A percentile compares a stretch with the other conserved stretches of the same genome.
These are phyloP conservation scores for Rhinoraja longicauda DNA, from an alignment of 2,797 vertebrate species.

Conservation along the genomic window DNA sequence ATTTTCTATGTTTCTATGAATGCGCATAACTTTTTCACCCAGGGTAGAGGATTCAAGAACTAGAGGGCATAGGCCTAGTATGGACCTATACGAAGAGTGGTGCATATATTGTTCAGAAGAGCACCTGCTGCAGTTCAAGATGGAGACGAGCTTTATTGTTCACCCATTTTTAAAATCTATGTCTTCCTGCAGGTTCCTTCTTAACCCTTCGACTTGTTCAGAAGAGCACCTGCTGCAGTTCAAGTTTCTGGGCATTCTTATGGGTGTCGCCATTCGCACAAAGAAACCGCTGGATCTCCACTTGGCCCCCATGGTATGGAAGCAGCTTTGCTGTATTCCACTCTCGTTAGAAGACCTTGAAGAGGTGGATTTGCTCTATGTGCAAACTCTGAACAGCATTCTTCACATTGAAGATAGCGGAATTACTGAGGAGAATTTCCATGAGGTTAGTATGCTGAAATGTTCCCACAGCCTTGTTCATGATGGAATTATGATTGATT, in stretches of 20 bases:
- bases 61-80: too few relatives aligned
- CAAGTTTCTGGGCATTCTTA: slow-evolving; percentile 73
- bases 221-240: slow-evolving; percentile 75
- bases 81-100: too few relatives aligned
- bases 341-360: slow-evolving; percentile 71
- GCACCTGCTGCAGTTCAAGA: slow-evolving; percentile 73
- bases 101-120: slow-evolving; percentile 58
- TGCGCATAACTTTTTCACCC: too few relatives aligned
- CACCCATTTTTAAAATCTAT: not conserved
- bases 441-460: slow-evolving; percentile 57
- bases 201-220: slow-evolving; percentile 69
- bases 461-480: not conserved
- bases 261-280: slow-evolving; percentile 76
- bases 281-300: slow-evolving; percentile 77
- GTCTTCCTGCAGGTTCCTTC: slow-evolving; percentile 60
- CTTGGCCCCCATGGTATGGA: slow-evolving; percentile 73
- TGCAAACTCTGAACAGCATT: slow-evolving; percentile 78
- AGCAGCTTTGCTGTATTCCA: slow-evolving; percentile 75
- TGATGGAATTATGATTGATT: not conserved
- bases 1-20: too few relatives aligned
- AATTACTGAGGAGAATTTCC: slow-evolving; percentile 76
- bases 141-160: not conserved
- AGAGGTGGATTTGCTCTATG: slow-evolving; percentile 74
- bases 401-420: slow-evolving; percentile 83
- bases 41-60: too few relatives aligned